A percentile compares a stretch with the other conserved stretches of the same genome.
These are phyloP conservation scores for Amaurobius ferox DNA, from an alignment of 2,888 invertebrate genomes.

Conservation along the genomic window DNA sequence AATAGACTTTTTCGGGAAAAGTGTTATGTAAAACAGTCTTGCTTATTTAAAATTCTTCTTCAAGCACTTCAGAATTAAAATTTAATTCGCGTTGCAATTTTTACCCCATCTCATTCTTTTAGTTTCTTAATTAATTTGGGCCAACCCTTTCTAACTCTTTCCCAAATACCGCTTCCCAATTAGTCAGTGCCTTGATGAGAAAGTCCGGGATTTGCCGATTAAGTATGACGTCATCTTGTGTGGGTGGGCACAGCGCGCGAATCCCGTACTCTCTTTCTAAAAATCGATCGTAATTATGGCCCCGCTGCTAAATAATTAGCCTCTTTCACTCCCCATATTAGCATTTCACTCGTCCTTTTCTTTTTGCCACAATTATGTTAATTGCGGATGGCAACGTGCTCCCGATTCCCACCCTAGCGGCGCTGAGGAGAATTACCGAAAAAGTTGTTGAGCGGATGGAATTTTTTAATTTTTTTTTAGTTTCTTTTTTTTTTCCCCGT, in stretches of 20 bases:
- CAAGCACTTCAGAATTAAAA: no score
- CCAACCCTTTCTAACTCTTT: not conserved
- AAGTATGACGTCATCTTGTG: slow-evolving; percentile 47
- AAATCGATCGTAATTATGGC: slow-evolving; percentile 68
- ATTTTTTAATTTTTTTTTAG: not conserved
- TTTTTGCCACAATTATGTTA: slow-evolving; percentile 66
- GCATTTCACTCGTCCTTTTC: slow-evolving; percentile 57
- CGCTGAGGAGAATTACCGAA: slow-evolving; percentile 32
- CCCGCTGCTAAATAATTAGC: slow-evolving; percentile 68
- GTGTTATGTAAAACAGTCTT: no score
- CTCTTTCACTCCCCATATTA: slow-evolving; percentile 52
- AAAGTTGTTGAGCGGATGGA: slow-evolving; percentile 9
- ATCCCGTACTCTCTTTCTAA: slow-evolving; percentile 31
- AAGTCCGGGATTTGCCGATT: slow-evolving; percentile 58
- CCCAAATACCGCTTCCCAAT: slow-evolving; percentile 39
- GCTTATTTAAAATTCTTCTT: no score
- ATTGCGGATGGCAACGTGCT: slow-evolving; percentile 59
- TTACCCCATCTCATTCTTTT: no score
- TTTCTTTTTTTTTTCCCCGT: not conserved
- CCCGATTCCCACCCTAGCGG: slow-evolving; percentile 38
- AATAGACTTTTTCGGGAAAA: no score
- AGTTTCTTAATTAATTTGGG: not conserved
- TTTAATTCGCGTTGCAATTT: no score
- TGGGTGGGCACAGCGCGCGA: slow-evolving; percentile 51
- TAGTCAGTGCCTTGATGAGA: slow-evolving; percentile 54